Evolutionary conservation across 92 coral and sea anemone species (phyloP), one percentile per base, ranked within the genome.

Genomic region (Parazoanthus darwini): DNA sequence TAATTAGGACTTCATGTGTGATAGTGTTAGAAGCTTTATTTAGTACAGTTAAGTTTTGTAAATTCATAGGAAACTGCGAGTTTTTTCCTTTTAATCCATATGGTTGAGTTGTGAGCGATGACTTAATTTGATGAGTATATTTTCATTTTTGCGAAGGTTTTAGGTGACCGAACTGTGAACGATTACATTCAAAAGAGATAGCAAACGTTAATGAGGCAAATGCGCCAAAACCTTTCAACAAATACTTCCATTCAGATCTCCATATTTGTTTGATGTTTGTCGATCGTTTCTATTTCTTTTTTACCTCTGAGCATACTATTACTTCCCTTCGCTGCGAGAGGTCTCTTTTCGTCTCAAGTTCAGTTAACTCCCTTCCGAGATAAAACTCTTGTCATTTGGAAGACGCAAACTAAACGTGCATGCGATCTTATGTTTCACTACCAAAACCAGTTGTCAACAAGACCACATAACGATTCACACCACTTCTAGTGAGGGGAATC

Each of bases 1-100:
- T 79, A 79, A 79, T 79, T 50, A 29, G 38, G 50, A 50, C 20
- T 48, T 48, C 82, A 79, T 50, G 67, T 79, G 82, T 79, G 35
- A 33, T 14, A 79, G 18, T 50, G 67, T 79, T 50, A 46, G 36
- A 11, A 18, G 36, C 33, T n/a, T 20, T 5, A 79, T 26, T 14
- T 20, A 78, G 33, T 22, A 10, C 37, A 14, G 18, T 33, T 29
- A 11, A 5, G 37, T 73, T 73, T 73, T 29, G 16, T 11, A 73
- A 70, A 78, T 44, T 5, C 26, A 22, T 23, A 37, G 44, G 51
- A 48, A 48, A 48, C 9, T 48, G 51, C 63, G 16, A 11, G 35
- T 7, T 25, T 7, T 8, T 8, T 8, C 1, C 3, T 73, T 29
- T 13, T 1, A 73, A 22, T 5, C 70, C 70, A 63, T 63, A 0